Percentiles rank a stretch among this genome's conserved stretches.
These are phyloP conservation scores for Himantopus leucocephalus DNA, from an alignment of 2,113 vertebrate genomes.

Conservation along the genomic window DNA sequence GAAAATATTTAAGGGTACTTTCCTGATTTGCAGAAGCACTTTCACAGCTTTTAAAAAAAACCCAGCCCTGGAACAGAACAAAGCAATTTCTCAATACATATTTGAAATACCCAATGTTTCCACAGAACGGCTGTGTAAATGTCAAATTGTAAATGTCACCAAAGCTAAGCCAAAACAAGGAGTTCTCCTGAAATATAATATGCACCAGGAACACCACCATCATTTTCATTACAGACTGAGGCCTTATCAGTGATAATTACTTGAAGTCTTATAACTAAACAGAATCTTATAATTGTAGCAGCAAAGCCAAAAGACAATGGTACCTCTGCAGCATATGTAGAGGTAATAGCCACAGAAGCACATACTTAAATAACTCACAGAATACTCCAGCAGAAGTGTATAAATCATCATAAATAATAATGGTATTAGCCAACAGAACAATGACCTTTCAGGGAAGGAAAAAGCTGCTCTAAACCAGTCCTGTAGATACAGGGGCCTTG, in stretches of 20 bases:
- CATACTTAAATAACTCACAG: no score
- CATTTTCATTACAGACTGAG: background rate
- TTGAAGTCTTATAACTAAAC: background rate
- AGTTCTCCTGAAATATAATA: background rate
- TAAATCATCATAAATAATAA: background rate
- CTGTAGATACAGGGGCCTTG: background rate
- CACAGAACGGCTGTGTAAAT: background rate
- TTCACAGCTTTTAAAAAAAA: background rate
- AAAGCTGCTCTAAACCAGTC: no score
- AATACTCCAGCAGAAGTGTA: background rate
- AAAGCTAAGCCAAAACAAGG: background rate
- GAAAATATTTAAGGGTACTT: background rate
- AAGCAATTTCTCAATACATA: conserved; percentile 12
- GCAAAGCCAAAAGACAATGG: background rate
- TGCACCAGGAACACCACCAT: background rate
- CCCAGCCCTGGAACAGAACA: background rate
- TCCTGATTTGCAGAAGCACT: background rate
- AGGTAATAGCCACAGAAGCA: background rate
- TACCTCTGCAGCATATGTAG: background rate
- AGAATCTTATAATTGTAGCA: background rate
- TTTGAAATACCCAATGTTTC: background rate
- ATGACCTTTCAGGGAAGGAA: no score
- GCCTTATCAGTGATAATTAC: background rate
- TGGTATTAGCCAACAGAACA: background rate
- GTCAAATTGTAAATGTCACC: background rate